Percentiles rank a stretch among this genome's conserved stretches.
These are phyloP conservation scores for Pachycephus smyrnensis DNA, from an alignment of 2,888 invertebrate genomes.

Conservation along the genomic window DNA sequence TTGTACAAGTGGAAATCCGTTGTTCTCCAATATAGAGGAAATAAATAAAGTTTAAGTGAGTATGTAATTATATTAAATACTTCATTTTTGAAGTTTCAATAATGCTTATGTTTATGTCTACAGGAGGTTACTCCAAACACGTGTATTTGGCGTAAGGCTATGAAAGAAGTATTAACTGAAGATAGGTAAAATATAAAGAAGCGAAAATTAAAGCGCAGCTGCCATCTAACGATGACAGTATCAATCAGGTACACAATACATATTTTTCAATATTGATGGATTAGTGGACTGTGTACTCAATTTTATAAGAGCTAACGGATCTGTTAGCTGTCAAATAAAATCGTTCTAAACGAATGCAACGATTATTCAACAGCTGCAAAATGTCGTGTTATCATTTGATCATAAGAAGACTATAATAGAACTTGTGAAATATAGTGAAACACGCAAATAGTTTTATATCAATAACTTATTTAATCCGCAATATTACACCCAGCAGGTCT, in stretches of 20 bases:
- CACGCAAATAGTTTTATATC: neutral
- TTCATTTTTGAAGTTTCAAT: neutral
- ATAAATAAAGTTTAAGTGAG: neutral
- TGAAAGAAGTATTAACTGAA: neutral
- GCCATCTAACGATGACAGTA: too few species aligned
- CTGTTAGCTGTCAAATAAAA: neutral
- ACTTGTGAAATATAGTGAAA: neutral
- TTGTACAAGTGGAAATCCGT: neutral
- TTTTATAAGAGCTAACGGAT: neutral
- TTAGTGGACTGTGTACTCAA: neutral
- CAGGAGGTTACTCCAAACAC: neutral
- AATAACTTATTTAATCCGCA: neutral
- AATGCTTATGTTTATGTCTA: neutral
- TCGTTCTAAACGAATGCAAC: neutral
- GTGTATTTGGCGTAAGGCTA: neutral
- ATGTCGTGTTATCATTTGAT: neutral
- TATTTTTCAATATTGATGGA: too few species aligned
- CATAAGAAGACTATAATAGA: neutral
- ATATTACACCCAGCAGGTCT: neutral
- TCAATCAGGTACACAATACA: too few species aligned
- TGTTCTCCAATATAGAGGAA: neutral
- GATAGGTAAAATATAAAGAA: too few species aligned
- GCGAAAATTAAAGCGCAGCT: too few species aligned
- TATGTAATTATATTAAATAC: neutral
- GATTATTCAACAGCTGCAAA: neutral